Conservation (phyloP, 2,113 vertebrate genomes). For the Peromyscus californicus region DNA sequence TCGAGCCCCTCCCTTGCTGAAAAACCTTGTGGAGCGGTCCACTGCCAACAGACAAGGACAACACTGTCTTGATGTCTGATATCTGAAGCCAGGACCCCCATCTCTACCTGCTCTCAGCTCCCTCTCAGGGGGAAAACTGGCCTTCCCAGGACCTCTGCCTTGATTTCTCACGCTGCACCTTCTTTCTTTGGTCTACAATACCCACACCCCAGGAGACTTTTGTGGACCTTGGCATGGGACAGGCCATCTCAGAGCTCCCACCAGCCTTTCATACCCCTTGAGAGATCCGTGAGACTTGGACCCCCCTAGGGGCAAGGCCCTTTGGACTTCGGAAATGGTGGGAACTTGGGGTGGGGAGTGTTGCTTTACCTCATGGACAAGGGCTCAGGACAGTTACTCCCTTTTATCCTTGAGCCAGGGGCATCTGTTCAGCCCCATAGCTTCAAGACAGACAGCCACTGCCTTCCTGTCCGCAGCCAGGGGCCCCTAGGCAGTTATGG, state of each 20-base stretch:
- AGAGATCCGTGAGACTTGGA: background rate
- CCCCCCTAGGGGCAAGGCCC: background rate
- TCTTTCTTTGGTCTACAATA: background rate
- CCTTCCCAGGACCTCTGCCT: background rate
- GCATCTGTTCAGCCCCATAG: background rate
- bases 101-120: background rate
- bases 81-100: too few species aligned
- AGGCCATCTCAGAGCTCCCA: too few species aligned
- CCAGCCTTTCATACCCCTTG: background rate
- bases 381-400: too few species aligned
- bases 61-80: fast-evolving
- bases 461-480: too few species aligned
- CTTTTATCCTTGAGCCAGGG: background rate
- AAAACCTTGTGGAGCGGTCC: background rate
- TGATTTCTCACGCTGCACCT: too few species aligned
- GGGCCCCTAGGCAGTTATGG: fast-evolving
- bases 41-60: too few species aligned
- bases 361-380: background rate
- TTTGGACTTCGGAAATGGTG: background rate
- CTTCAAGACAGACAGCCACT: background rate
- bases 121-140: background rate
- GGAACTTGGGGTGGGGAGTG: fast-evolving
- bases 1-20: background rate
- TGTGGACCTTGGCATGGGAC: background rate
- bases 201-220: background rate